A percentile compares a stretch with the other conserved stretches of the same genome.
These are phyloP conservation scores for Aphelenchoides besseyi DNA, from an alignment of 1,140 invertebrate genomes.

Conservation along the genomic window DNA sequence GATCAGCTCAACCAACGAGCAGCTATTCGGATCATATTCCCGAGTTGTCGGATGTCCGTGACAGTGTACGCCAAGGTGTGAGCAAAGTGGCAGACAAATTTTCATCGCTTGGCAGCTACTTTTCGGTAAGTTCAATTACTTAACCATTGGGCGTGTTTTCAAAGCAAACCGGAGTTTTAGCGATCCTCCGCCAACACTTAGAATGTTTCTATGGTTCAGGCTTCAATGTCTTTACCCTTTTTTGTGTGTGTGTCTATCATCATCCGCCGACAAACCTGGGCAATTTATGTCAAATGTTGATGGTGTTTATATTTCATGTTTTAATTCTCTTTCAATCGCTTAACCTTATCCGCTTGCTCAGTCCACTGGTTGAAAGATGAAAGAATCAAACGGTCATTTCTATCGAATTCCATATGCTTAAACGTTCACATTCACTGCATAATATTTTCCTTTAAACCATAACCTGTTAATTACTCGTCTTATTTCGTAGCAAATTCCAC, in stretches of 20 bases:
- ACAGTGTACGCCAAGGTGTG: conserved; percentile 90
- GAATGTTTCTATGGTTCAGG: background rate
- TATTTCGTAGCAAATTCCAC: no score
- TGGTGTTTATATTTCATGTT: background rate
- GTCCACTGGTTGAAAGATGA: no score
- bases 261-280: no score
- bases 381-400: no score
- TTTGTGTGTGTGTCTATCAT: no score
- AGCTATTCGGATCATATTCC: conserved; percentile 67
- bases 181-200: conserved; percentile 8
- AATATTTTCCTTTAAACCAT: no score
- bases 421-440: no score
- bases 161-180: background rate
- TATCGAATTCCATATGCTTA: no score
- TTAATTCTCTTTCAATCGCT: background rate
- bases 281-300: no score
- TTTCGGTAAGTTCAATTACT: conserved; percentile 30
- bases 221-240: no score
- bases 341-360: no score
- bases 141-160: background rate
- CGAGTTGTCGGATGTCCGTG: conserved; percentile 76
- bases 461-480: no score
- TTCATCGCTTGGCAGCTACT: conserved; percentile 82
- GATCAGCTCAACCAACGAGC: conserved; percentile 32
- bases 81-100: conserved; percentile 90